phyloP scores from a whole-genome alignment of 2,797 vertebrate genomes.

The Schizothorax lantsangensis region DNA sequence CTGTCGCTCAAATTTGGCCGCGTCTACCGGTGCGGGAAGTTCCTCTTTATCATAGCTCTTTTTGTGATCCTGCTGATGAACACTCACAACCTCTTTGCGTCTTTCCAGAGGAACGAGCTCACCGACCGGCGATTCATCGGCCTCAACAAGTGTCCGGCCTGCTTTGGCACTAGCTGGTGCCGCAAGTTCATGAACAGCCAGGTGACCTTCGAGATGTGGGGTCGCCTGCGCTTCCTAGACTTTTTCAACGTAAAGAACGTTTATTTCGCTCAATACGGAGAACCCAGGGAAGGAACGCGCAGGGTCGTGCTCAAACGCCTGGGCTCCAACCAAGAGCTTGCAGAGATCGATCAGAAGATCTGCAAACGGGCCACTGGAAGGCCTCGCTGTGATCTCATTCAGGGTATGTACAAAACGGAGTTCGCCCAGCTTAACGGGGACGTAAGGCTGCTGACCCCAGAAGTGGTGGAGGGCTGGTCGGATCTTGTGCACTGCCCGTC shows the following conservation, averaged over 20 bases:
- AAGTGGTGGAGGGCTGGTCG: conserved; percentile 98
- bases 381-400: conserved; percentile 93
- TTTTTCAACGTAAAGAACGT: conserved; percentile 99
- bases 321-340: conserved; percentile 94
- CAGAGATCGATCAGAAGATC: conserved; percentile 96
- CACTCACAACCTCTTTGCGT: conserved; percentile 96
- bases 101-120: conserved; percentile 98
- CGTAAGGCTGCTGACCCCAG: conserved; percentile 94
- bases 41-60: conserved; percentile 89
- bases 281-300: conserved; percentile 95
- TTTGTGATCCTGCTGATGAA: conserved; percentile 94
- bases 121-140: conserved; percentile 95
- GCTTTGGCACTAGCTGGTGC: conserved; percentile 99
- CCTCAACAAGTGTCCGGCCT: conserved; percentile 99
- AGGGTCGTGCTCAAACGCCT: conserved; percentile 95
- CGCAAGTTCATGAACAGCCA: conserved; percentile 98
- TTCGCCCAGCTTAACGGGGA: conserved; percentile 96
- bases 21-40: conserved; percentile 95
- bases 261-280: conserved; percentile 96
- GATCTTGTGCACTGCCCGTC: conserved; percentile 98
- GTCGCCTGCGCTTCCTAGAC: conserved; percentile 92
- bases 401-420: conserved; percentile 95
- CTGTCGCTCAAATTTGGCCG: conserved; percentile 94
- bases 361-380: conserved; percentile 95
- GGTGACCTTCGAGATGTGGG: conserved; percentile 97